Evolutionary conservation across 2,888 invertebrate genomes (phyloP).

Genomic region (Prionchulus punctatus): DNA sequence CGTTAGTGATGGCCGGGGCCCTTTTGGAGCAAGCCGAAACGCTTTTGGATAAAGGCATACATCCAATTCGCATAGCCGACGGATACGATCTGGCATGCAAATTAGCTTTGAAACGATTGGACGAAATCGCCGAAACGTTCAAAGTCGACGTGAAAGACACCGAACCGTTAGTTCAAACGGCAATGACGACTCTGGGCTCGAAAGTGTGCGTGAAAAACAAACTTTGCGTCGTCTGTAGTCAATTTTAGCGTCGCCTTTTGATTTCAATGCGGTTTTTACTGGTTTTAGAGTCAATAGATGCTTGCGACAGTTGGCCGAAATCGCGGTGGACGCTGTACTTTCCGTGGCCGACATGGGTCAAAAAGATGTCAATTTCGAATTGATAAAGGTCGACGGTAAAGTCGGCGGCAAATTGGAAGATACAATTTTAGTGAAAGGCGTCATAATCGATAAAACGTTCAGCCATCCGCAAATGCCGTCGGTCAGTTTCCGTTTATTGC

Average conservation of each 20-base stretch:
- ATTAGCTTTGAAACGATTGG: constrained; percentile 64
- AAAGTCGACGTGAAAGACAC: constrained; percentile 63
- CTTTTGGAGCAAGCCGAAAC: constrained; percentile 82
- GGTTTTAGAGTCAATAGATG: constrained; percentile 68
- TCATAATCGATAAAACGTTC: constrained; percentile 94
- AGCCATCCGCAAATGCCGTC: constrained; percentile 99
- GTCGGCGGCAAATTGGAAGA: constrained; percentile 92
- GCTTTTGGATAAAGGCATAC: constrained; percentile 84
- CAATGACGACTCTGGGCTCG: constrained; percentile 93
- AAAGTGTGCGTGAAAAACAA: constrained; percentile 55
- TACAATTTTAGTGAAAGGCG: constrained; percentile 83
- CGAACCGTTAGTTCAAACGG: constrained; percentile 77
- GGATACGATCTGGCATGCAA: constrained; percentile 93
- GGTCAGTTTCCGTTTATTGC: constrained; percentile 38
- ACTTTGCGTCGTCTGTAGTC: background rate
- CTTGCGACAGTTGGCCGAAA: constrained; percentile 91
- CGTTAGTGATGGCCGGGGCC: constrained; percentile 53
- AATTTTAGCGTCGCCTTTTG: background rate
- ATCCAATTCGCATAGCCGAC: constrained; percentile 94
- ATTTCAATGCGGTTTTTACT: background rate
- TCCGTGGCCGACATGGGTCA: constrained; percentile 84
- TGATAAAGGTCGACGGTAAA: constrained; percentile 95
- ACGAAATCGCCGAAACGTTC: constrained; percentile 71
- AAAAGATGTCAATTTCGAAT: constrained; percentile 92
- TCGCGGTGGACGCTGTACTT: constrained; percentile 89